These are phyloP conservation scores for Procambarus virginalis DNA, from an alignment of 1,140 invertebrate species.

Conservation along the genomic window DNA sequence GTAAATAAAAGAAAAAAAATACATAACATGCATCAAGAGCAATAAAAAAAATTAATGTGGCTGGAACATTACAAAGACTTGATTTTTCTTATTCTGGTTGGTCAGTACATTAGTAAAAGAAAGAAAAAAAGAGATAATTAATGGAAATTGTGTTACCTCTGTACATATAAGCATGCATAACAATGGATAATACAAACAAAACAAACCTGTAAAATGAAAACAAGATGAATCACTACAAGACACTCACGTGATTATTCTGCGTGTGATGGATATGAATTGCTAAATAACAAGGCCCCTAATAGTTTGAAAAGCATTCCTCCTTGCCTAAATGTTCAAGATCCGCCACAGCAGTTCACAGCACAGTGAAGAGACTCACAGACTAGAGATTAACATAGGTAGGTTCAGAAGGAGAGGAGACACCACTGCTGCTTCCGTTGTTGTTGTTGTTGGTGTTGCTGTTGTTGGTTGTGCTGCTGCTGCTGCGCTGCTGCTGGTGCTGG, in stretches of 20 bases:
- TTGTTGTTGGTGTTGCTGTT: conserved; percentile 67
- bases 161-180: conserved; percentile 59
- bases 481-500: conserved; percentile 63
- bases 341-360: conserved; percentile 66
- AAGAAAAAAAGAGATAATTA: conserved; percentile 62
- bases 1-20: conserved; percentile 60
- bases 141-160: conserved; percentile 60
- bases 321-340: conserved; percentile 52
- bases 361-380: conserved; percentile 70
- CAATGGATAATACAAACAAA: conserved; percentile 64
- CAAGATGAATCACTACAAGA: conserved; percentile 67
- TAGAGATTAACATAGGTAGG: conserved; percentile 71
- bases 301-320: conserved; percentile 4
- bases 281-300: conserved; percentile 21
- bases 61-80: conserved; percentile 43
- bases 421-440: conserved; percentile 67
- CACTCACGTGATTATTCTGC: conserved; percentile 64
- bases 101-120: conserved; percentile 65
- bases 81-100: conserved; percentile 34
- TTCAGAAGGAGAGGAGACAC: conserved; percentile 70
- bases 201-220: conserved; percentile 67
- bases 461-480: conserved; percentile 64
- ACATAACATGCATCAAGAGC: conserved; percentile 58
- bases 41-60: conserved; percentile 49
- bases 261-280: conserved; percentile 64